Percentiles rank a stretch among this genome's conserved stretches.
Conservation (phyloP, 2,113 vertebrate species). For the Crotalus viridis region DNA sequence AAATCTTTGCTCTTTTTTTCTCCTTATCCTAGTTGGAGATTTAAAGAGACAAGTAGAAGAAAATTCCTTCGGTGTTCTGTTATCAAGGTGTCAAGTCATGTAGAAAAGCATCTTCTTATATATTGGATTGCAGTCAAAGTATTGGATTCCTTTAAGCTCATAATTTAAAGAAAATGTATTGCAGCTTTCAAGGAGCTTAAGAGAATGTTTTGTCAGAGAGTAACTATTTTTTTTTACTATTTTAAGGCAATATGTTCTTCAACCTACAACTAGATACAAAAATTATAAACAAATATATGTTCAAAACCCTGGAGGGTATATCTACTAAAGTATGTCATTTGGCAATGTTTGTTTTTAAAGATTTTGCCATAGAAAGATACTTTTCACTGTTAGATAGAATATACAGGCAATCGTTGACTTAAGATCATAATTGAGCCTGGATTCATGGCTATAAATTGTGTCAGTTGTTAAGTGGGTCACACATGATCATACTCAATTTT, state of each 20-base stretch:
- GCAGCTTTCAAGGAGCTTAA: not conserved
- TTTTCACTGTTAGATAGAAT: not conserved
- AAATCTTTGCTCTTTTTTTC: conserved; percentile 31
- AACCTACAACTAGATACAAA: not conserved
- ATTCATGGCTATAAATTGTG: not conserved
- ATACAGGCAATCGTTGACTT: not conserved
- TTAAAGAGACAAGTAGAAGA: conserved; percentile 27
- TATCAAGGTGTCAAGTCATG: conserved; percentile 34
- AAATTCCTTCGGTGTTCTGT: conserved; percentile 29
- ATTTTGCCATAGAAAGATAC: not conserved
- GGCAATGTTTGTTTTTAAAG: not conserved
- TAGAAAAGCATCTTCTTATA: conserved; percentile 47
- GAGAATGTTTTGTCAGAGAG: not conserved
- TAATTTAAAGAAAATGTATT: not conserved
- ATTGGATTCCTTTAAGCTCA: not conserved
- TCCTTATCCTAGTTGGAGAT: conserved; percentile 51
- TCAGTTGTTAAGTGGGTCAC: not conserved
- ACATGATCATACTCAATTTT: not conserved
- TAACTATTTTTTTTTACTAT: not conserved
- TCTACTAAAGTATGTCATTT: not conserved
- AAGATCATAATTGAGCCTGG: not conserved
- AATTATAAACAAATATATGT: not conserved
- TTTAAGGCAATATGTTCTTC: not conserved
- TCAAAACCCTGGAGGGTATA: accelerated
- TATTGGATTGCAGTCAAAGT: not conserved